These are phyloP conservation scores for Pseudomyrmex concolor DNA, from an alignment of 1,140 invertebrate species.

Conservation along the genomic window DNA sequence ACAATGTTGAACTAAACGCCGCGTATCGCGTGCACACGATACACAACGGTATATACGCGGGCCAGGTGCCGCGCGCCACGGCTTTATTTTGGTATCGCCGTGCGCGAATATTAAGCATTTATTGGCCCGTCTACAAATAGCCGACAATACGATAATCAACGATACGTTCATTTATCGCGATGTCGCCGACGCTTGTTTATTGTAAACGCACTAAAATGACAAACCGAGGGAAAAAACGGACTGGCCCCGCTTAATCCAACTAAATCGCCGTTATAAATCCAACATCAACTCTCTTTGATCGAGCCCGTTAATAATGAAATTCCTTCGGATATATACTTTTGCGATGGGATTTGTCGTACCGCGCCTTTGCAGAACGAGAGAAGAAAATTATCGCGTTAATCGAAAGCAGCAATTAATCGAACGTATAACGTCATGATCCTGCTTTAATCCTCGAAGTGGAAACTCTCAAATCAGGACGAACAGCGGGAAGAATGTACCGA, in stretches of 20 bases:
- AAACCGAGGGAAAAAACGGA: constrained; percentile 3
- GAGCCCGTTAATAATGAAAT: not conserved
- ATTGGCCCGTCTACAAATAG: constrained; percentile 56
- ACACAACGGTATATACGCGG: not conserved
- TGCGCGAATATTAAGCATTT: constrained; percentile 55
- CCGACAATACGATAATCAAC: constrained; percentile 51
- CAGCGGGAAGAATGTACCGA: constrained; percentile 22
- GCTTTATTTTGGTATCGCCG: constrained; percentile 42
- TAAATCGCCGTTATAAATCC: constrained; percentile 33
- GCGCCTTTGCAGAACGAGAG: not conserved
- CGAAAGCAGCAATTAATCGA: constrained; percentile 3
- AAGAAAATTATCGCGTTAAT: constrained; percentile 10
- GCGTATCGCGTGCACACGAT: constrained; percentile 29
- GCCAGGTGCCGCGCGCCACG: constrained; percentile 27
- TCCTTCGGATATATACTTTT: not conserved
- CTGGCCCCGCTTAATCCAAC: constrained; percentile 9
- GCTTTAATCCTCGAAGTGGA: not conserved
- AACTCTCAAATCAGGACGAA: constrained; percentile 14
- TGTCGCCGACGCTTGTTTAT: constrained; percentile 49
- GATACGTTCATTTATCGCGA: constrained; percentile 51
- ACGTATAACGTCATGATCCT: not conserved
- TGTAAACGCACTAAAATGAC: constrained; percentile 48
- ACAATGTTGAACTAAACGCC: constrained; percentile 46
- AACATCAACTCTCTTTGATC: constrained; percentile 1
- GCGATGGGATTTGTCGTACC: not conserved